These are phyloP conservation scores for Ancistrus triradiatus DNA, from an alignment of 2,113 vertebrate genomes.

Conservation along the genomic window DNA sequence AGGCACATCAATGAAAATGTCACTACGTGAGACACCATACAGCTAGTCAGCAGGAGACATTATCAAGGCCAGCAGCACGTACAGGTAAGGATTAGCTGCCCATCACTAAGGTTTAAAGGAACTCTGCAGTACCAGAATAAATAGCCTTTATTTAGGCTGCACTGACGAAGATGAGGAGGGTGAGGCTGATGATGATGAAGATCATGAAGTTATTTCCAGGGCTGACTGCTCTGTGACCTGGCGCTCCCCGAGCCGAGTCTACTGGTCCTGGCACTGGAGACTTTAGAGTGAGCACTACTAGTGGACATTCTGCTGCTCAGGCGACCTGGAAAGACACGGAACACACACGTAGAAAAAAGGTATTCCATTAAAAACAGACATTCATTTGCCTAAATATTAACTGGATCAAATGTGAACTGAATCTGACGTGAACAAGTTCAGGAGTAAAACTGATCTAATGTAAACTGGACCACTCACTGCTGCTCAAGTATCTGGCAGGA, in stretches of 20 bases:
- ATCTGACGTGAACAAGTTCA: no score
- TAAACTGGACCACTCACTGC: no score
- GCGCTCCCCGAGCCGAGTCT: constrained; percentile 50
- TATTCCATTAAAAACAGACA: no score
- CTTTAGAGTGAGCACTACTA: constrained; percentile 63
- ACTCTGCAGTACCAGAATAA: constrained; percentile 4
- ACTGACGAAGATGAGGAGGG: neutral
- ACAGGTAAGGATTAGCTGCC: neutral
- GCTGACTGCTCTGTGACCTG: constrained; percentile 66
- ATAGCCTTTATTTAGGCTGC: constrained; percentile 6
- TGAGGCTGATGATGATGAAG: no score
- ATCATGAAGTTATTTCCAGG: constrained; percentile 77
- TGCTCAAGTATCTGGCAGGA: no score
- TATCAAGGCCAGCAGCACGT: neutral
- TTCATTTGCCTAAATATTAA: no score
- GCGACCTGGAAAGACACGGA: constrained; percentile 62
- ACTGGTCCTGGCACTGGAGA: constrained; percentile 54
- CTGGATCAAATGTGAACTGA: no score
- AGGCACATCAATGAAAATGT: no score
- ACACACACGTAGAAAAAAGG: neutral
- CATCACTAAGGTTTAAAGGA: constrained; percentile 21
- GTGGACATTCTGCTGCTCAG: constrained; percentile 69
- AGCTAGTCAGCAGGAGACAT: no score
- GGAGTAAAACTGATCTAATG: no score
- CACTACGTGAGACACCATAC: no score